Evolutionary conservation across 1,140 invertebrate genomes (phyloP).

Genomic region (Planococcus citri): DNA sequence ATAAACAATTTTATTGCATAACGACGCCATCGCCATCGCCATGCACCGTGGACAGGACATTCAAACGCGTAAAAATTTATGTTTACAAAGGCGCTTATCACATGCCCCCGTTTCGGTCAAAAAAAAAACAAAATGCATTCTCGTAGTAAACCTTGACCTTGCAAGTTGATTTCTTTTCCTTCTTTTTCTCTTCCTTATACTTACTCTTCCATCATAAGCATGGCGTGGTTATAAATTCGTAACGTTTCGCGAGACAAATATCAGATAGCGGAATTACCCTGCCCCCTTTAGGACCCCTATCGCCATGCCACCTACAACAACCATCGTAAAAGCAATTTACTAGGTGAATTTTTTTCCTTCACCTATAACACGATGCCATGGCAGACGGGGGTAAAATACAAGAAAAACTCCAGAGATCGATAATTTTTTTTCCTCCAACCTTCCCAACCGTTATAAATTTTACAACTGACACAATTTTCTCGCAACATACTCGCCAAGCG

Average conservation of each 20-base stretch:
- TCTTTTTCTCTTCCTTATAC: no score
- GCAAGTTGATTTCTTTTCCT: not conserved
- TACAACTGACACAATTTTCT: not conserved
- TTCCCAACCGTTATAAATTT: not conserved
- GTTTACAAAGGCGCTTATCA: conserved; percentile 1
- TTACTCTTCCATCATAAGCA: not conserved
- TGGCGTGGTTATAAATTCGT: not conserved
- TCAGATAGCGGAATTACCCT: not conserved
- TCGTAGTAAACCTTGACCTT: not conserved
- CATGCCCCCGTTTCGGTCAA: not conserved
- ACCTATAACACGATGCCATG: no score
- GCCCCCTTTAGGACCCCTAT: no score
- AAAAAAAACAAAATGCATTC: not conserved
- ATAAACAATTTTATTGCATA: not conserved
- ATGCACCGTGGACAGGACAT: not conserved
- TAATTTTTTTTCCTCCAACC: not conserved
- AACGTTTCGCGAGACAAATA: not conserved
- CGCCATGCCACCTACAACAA: not conserved
- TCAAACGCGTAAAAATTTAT: not conserved
- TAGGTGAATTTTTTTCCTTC: not conserved
- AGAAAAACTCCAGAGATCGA: not conserved
- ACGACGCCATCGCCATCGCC: no score
- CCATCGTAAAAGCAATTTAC: not conserved
- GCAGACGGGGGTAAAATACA: not conserved
- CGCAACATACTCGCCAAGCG: no score